Conservation (phyloP, 2,113 vertebrate genomes). For the Psittacus erithacus region DNA sequence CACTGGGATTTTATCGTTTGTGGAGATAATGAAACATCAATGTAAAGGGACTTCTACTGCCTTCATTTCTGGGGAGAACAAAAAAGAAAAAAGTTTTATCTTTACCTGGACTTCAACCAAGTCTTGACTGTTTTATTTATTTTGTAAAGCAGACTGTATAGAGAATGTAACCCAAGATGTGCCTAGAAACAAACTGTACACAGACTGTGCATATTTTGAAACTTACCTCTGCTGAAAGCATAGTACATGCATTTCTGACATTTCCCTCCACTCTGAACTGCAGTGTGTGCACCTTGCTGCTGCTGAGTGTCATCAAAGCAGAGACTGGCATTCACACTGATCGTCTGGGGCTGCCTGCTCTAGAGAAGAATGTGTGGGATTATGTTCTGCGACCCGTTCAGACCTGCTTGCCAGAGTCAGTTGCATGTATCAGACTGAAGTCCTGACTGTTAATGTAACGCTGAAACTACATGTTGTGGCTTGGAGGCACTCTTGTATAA, state of each 20-base stretch:
- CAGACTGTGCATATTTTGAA: background rate
- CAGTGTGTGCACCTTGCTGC: background rate
- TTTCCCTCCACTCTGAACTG: background rate
- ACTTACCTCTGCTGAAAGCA: background rate
- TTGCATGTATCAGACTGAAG: background rate
- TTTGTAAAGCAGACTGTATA: conserved; percentile 48
- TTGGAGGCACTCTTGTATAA: conserved; percentile 31
- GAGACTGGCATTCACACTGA: background rate
- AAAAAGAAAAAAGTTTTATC: background rate
- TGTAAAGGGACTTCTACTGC: conserved; percentile 40
- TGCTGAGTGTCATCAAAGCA: background rate
- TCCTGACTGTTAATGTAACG: background rate
- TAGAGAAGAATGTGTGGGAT: background rate
- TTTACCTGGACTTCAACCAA: conserved; percentile 1
- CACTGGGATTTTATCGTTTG: conserved; percentile 84
- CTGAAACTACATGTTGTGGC: background rate
- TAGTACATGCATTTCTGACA: background rate
- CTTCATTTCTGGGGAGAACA: conserved; percentile 27
- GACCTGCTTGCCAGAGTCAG: background rate
- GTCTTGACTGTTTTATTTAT: conserved; percentile 31
- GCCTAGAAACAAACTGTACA: background rate
- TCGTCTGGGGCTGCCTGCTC: background rate
- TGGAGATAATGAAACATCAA: conserved; percentile 72
- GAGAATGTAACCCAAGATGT: conserved; percentile 43
- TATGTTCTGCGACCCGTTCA: background rate